Evolutionary conservation across 2,113 vertebrate genomes (phyloP), one percentile per base, ranked within the genome.

Genomic region (Oryzias woworae): DNA sequence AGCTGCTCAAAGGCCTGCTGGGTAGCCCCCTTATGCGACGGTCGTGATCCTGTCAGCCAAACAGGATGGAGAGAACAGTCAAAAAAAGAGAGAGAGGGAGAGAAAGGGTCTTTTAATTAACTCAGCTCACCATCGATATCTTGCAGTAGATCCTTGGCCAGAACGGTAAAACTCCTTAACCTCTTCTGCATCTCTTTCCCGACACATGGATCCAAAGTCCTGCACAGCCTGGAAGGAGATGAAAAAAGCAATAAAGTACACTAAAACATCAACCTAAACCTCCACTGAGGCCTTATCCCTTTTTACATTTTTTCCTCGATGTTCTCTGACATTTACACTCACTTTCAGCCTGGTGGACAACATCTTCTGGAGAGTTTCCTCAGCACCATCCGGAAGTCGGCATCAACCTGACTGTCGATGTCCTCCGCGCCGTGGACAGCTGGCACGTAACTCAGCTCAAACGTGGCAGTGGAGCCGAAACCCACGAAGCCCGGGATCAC

Each of bases 81-180:
- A 7, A 71, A 7, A 15, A 15, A 18, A 20, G n/a, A n/a, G n/a
- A 47, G 8, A 44, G 12, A 4, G 43, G 2, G 13, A 42, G 41
- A 42, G 6, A 7, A 5, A 42, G 41, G 17, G 2, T 7, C 2
- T 3, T 5, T 7, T 18, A 13, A 48, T 48, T 10, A 36, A 8
- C 26, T 13, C 14, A 52, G 10, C 93, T 92, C 89, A 99, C 97
- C 86, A 96, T 79, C 53, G 96, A 96, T 80, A 99, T 94, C 88
- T 95, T 96, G 86, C 96, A 98, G 85, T 99, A 99, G 81, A 98
- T 98, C 81, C 95, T 92, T 4, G 97, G 95, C 97, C 97, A 99
- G 61, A 98, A 99, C 8, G 97, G 97, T 64, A 99, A 94, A 62
- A 99, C 96, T 43, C 96, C 96, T 92, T 97, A 4, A 99, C 96